Base-by-base conservation (phyloP, 2,113 vertebrate genomes). In the Speoplatyrhinus poulsoni region DNA sequence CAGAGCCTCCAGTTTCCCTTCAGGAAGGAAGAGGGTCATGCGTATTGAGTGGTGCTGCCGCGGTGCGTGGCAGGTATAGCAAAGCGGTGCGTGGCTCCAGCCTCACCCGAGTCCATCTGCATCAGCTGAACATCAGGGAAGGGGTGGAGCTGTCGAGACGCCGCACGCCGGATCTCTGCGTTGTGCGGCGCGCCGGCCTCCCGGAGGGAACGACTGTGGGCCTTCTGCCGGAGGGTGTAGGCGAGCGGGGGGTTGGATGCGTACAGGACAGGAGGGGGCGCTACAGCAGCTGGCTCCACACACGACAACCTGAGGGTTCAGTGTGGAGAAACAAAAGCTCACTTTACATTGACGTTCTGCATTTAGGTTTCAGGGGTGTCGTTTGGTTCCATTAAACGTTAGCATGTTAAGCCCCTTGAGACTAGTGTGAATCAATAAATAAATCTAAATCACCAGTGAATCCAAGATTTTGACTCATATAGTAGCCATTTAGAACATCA, bases 1-100 rank as follows among this genome's bases (percentile, higher is more conserved):
- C 32, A 99, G 89, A 8, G 97, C 97, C 83, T 99, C 96, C 75
- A 99, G 79, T 89, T 99, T 99, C 62, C 98, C 98, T 99, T 3
- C 62, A 16, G 53, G 62, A 59, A 55, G 53, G n/a, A 65, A 67
- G 66, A 65, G 63, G 41, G 60, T 8, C 60, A 10, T 13, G 4
- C 56, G 12, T 58, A 12, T 58, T 62, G 13, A 0, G 5, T 56
- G 55, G 67, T 60, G n/a, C 32, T 32, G 36, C 15, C 36, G 3
- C 1, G 17, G 19, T 6, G 12, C 41, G 7, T 2, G 58, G 19
- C n/a, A 49, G 48, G n/a, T 13, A 36, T 55, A 53, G 36, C 32
- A 3, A n/a, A 3, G 9, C 9, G 17, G 26, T n/a, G 33, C 19
- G 46, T 8, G 12, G 3, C 13, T 4, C 4, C 1, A 1, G 2